phyloP scores from a whole-genome alignment of 2,113 vertebrate species.

The Carlito syrichta region DNA sequence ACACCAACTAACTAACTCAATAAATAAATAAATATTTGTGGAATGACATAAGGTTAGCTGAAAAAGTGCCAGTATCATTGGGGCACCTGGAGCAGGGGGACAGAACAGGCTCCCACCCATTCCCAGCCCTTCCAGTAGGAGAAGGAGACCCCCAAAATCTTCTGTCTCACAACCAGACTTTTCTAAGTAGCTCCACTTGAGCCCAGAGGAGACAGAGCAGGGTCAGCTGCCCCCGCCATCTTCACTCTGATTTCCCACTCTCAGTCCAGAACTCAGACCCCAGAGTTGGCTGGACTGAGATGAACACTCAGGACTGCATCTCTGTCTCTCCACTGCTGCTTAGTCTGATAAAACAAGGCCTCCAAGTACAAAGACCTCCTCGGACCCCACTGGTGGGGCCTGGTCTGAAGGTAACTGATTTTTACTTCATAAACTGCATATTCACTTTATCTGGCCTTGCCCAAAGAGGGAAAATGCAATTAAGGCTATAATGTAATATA shows the following conservation, averaged over 20 bases:
- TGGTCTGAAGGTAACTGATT: background rate
- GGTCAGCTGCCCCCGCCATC: background rate
- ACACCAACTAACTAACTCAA: no score
- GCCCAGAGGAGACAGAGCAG: background rate
- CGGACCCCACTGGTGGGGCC: background rate
- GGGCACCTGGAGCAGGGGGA: background rate
- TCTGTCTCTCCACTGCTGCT: background rate
- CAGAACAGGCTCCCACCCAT: background rate
- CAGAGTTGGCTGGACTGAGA: background rate
- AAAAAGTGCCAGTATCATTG: background rate
- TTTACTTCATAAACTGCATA: background rate
- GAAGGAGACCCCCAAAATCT: background rate
- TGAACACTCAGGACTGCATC: accelerated
- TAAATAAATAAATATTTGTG: background rate
- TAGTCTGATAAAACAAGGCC: background rate
- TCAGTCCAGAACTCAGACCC: background rate
- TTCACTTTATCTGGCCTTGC: background rate
- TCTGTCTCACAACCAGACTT: background rate
- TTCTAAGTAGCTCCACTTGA: background rate
- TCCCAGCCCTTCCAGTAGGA: background rate
- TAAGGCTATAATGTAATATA: background rate
- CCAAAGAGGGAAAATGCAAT: background rate
- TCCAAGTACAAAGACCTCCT: background rate
- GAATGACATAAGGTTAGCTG: background rate
- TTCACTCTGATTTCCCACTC: background rate